Evolutionary conservation across 1,140 invertebrate genomes (phyloP), one percentile per base, ranked within the genome.

Genomic region (Microplitis mediator): DNA sequence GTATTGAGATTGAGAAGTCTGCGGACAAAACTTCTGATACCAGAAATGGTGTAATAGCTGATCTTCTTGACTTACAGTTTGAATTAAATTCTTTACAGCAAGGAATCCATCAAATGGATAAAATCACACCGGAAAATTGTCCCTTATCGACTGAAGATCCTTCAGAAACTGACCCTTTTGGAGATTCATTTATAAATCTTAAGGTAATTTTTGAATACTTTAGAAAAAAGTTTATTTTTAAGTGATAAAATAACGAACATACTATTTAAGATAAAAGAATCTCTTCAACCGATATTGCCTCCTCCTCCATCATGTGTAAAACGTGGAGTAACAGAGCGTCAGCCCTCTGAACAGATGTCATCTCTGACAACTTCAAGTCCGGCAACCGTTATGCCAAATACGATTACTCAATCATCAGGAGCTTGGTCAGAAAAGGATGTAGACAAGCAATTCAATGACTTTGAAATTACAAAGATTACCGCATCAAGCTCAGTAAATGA

Each of bases 31-130:
- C 86, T 75, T 80, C 82, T 68, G 85, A 85, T 62, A 75, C 78
- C 11, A 84, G 84, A 70, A 84, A 79, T 63, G 84, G 84, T 32
- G 87, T 88, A n/a, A 89, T 91, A 72, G 95, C 94, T 0, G 95
- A 98, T 87, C 87, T 99, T 72, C 91, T 99, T 16, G 96, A 98
- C 87, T 88, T 99, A 72, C 96, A 98, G 84, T 93, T 95, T 82
- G 96, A 98, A 88, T 87, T 98, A 67, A 95, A 93, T 76, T 95
- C 93, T 64, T 89, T 99, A 76, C 93, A 97, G 84, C 91, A 96
- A 77, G 95, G 95, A 4, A 92, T 97, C 70, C 92, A 93, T 75
- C 94, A 96, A 82, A 94, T 96, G 90, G 94, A 95, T 81, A 91
- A 93, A 69, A 93, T 95, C 35, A 95, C 93, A 4, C 94, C 94